These are phyloP conservation scores for Adelphocoris suturalis DNA, from an alignment of 2,888 invertebrate species.

Conservation along the genomic window DNA sequence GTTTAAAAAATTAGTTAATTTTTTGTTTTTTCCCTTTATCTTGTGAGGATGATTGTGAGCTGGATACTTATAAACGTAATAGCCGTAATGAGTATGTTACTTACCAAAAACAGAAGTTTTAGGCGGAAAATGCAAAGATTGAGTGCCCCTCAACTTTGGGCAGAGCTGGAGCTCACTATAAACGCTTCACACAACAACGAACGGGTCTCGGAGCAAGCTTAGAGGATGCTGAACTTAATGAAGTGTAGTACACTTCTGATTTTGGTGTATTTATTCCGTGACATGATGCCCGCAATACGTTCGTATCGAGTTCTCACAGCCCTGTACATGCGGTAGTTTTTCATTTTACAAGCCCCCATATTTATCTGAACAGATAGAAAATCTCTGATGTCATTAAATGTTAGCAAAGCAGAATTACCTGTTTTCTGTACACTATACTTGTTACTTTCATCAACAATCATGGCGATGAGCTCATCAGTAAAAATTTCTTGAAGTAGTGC, in stretches of 20 bases:
- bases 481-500: constrained; percentile 48
- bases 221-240: constrained; percentile 38
- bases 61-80: constrained; percentile 49
- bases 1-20: constrained; percentile 45
- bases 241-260: constrained; percentile 53
- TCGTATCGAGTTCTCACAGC: neutral
- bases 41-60: constrained; percentile 41
- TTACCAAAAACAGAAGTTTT: constrained; percentile 49
- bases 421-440: constrained; percentile 18
- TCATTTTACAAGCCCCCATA: constrained; percentile 52
- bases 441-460: constrained; percentile 51
- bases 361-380: constrained; percentile 44
- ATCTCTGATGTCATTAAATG: constrained; percentile 16
- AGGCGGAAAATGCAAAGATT: constrained; percentile 47
- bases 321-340: constrained; percentile 55
- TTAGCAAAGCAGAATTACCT: neutral
- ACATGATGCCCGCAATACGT: constrained; percentile 59
- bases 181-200: constrained; percentile 25
- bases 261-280: constrained; percentile 25
- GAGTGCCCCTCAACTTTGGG: constrained; percentile 46
- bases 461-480: constrained; percentile 57
- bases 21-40: constrained; percentile 49
- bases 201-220: constrained; percentile 26
- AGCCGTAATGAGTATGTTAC: constrained; percentile 46
- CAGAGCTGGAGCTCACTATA: constrained; percentile 24